Evolutionary conservation across 2,113 vertebrate species (phyloP).

Genomic region (Microtus pennsylvanicus): DNA sequence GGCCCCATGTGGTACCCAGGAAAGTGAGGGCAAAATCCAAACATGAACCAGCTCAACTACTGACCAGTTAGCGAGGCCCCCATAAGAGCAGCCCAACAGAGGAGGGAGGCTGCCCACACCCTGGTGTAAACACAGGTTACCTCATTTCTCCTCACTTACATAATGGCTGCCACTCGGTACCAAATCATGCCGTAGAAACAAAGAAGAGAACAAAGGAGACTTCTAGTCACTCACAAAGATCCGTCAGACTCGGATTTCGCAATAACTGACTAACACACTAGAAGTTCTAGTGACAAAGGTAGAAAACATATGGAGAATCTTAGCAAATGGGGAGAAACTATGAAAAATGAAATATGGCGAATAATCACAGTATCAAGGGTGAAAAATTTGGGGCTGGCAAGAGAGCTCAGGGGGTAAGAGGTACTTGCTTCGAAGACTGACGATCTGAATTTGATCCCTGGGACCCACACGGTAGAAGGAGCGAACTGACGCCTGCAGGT

Average conservation of each 20-base stretch:
- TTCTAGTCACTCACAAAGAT: background rate
- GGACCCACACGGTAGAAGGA: background rate
- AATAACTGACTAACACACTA: constrained; percentile 16
- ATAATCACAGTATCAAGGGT: background rate
- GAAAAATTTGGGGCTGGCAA: too few species aligned
- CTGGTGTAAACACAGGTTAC: background rate
- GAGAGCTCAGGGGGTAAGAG: background rate
- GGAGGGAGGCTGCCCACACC: background rate
- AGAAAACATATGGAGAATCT: constrained; percentile 19
- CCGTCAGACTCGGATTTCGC: background rate
- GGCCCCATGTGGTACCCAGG: background rate
- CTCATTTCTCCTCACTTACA: background rate
- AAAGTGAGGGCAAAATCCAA: background rate
- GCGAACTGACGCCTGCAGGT: too few species aligned
- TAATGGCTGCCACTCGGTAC: background rate
- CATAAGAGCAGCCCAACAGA: background rate
- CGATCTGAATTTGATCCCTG: background rate
- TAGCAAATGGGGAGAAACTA: constrained; percentile 12
- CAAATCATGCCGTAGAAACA: background rate
- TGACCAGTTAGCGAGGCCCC: background rate
- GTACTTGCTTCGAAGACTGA: background rate
- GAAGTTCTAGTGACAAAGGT: constrained; percentile 37
- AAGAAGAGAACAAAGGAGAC: constrained; percentile 20
- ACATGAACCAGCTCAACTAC: background rate
- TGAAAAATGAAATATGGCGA: constrained; percentile 36